Percentiles rank a stretch among this genome's conserved stretches.
Evolutionary conservation across 2,113 vertebrate genomes (phyloP).

Genomic region (Ondatra zibethicus): DNA sequence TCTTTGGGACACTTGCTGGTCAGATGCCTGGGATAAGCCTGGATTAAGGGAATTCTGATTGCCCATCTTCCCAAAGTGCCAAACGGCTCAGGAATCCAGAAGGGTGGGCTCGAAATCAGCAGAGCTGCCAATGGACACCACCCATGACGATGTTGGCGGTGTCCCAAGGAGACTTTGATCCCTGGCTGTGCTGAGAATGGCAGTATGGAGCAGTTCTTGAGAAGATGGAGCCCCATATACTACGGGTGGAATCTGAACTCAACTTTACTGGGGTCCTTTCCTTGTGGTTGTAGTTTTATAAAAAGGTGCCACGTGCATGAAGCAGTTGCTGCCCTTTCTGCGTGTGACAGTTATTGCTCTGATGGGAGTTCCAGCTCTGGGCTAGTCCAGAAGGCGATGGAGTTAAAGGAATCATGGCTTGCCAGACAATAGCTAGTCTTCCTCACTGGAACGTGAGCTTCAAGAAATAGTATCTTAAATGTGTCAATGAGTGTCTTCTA

Average conservation of each 20-base stretch:
- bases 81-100: conserved; percentile 26
- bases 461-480: not conserved
- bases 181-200: fast-evolving
- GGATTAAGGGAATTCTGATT: conserved; percentile 77
- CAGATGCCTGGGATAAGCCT: conserved; percentile 70
- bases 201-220: fast-evolving
- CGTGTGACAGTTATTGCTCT: not conserved
- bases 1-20: conserved; percentile 78
- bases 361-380: not conserved
- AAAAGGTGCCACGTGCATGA: fast-evolving
- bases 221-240: fast-evolving
- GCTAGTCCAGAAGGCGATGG: not conserved
- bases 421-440: not conserved
- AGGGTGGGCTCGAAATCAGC: not conserved
- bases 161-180: not conserved
- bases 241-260: not conserved
- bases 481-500: not conserved
- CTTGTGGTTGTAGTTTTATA: not conserved
- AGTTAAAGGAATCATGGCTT: not conserved
- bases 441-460: not conserved
- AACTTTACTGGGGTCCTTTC: not conserved
- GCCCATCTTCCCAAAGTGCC: conserved; percentile 57
- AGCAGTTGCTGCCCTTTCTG: not conserved
- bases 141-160: no score
- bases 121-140: not conserved